Conservation (phyloP, 2,888 invertebrate genomes). For the Macrosiphum euphorbiae region DNA sequence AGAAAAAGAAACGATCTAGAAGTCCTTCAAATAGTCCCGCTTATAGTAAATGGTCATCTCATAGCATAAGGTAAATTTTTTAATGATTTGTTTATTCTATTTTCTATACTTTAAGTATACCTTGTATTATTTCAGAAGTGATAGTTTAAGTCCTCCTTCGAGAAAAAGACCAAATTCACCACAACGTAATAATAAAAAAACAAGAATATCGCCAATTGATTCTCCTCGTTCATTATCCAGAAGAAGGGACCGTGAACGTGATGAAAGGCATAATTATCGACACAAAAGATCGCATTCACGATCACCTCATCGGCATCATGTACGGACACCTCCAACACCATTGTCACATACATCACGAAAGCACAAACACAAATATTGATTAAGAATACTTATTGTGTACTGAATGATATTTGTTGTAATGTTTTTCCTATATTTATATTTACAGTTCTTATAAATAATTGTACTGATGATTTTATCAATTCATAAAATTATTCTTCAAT, state of each 20-base stretch:
- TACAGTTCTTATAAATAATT: neutral
- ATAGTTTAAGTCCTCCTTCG: constrained; percentile 63
- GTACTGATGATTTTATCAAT: neutral
- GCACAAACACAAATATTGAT: constrained; percentile 71
- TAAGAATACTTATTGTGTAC: neutral
- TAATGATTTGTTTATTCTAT: neutral
- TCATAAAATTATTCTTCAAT: constrained; percentile 30
- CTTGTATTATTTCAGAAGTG: constrained; percentile 42
- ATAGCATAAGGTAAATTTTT: constrained; percentile 53
- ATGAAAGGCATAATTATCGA: constrained; percentile 70
- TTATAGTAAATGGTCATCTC: constrained; percentile 63
- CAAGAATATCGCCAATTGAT: constrained; percentile 69
- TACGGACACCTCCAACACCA: constrained; percentile 70
- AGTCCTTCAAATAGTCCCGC: constrained; percentile 61
- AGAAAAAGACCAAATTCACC: constrained; percentile 69
- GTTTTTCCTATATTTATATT: constrained; percentile 24
- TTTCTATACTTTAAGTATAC: neutral
- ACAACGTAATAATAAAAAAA: constrained; percentile 66
- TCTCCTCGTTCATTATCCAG: constrained; percentile 66
- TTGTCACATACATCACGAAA: constrained; percentile 71
- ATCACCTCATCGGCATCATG: constrained; percentile 69
- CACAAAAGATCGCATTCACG: constrained; percentile 71
- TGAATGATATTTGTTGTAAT: neutral
- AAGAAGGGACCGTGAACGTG: constrained; percentile 72
- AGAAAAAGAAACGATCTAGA: constrained; percentile 59